Percentiles rank a stretch among this genome's conserved stretches.
Evolutionary conservation across 1,140 invertebrate genomes (phyloP).

Genomic region (Parapsyche elsis): DNA sequence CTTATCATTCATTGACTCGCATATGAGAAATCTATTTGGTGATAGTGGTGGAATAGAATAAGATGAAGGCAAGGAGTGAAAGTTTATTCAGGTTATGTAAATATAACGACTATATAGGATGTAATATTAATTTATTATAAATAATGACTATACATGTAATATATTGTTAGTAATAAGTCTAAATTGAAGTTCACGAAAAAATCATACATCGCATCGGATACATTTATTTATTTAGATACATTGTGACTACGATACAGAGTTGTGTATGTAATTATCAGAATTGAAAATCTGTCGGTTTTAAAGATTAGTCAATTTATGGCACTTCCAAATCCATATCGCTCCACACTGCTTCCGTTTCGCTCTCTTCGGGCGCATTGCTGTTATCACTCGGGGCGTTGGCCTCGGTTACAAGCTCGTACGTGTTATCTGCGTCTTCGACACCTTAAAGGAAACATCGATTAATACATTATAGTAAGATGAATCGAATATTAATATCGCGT

Average conservation of each 20-base stretch:
- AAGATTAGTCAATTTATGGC: background rate
- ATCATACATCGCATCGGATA: background rate
- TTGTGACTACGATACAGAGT: no score
- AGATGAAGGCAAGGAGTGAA: no score
- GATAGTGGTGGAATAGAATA: no score
- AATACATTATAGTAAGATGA: background rate
- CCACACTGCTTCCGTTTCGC: constrained; percentile 73
- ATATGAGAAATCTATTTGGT: no score
- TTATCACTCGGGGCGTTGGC: constrained; percentile 65
- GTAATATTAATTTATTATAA: background rate
- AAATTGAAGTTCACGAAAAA: background rate
- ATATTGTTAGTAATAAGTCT: background rate
- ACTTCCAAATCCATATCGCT: constrained; percentile 70
- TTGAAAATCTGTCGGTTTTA: background rate
- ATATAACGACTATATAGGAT: background rate
- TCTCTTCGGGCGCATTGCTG: constrained; percentile 69
- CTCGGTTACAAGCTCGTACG: constrained; percentile 69
- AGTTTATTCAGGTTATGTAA: no score
- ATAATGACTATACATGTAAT: background rate
- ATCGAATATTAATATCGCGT: background rate
- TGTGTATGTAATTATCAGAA: no score
- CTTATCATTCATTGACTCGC: no score
- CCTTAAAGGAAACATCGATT: no score
- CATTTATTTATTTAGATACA: background rate
- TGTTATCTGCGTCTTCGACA: constrained; percentile 69